A percentile compares a stretch with the other conserved stretches of the same genome.
These are phyloP conservation scores for Enteromius mattozi DNA, from an alignment of 2,797 vertebrate genomes.

Conservation along the genomic window DNA sequence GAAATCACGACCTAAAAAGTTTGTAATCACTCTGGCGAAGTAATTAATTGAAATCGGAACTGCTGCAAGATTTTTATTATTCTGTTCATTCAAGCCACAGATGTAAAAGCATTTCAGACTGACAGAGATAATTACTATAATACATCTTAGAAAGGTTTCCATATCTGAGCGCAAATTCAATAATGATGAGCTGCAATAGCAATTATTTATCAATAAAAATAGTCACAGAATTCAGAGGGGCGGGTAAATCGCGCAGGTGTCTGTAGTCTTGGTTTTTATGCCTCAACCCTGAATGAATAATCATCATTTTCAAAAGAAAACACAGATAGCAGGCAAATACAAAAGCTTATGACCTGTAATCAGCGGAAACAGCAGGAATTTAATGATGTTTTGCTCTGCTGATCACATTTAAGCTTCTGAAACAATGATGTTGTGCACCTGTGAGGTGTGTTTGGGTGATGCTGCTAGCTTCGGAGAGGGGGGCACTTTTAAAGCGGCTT, in stretches of 20 bases:
- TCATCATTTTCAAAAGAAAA: slow-evolving; percentile 86
- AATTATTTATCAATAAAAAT: slow-evolving; percentile 98
- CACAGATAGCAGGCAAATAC: slow-evolving; percentile 85
- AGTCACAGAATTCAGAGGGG: slow-evolving; percentile 90
- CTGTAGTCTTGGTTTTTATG: slow-evolving; percentile 86
- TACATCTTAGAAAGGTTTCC: slow-evolving; percentile 91
- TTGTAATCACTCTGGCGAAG: slow-evolving; percentile 56
- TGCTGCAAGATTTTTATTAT: slow-evolving; percentile 70
- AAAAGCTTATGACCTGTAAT: slow-evolving; percentile 88
- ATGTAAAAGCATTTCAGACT: slow-evolving; percentile 76
- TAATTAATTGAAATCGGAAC: slow-evolving; percentile 64
- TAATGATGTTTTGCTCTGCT: slow-evolving; percentile 82
- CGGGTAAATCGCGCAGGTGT: slow-evolving; percentile 91
- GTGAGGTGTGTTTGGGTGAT: slow-evolving; percentile 52
- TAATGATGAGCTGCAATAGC: slow-evolving; percentile 91
- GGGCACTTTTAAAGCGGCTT: background rate
- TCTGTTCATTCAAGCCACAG: slow-evolving; percentile 73
- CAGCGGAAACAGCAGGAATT: slow-evolving; percentile 79
- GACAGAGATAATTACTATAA: slow-evolving; percentile 80
- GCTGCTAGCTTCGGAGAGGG: slow-evolving; percentile 49
- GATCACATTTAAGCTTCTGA: slow-evolving; percentile 79
- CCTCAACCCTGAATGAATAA: slow-evolving; percentile 81
- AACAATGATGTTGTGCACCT: slow-evolving; percentile 75
- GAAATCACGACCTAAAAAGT: slow-evolving; percentile 40
- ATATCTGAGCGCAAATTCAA: slow-evolving; percentile 93